Evolutionary conservation across 2,888 invertebrate species (phyloP).

Genomic region (Athalia cordata): DNA sequence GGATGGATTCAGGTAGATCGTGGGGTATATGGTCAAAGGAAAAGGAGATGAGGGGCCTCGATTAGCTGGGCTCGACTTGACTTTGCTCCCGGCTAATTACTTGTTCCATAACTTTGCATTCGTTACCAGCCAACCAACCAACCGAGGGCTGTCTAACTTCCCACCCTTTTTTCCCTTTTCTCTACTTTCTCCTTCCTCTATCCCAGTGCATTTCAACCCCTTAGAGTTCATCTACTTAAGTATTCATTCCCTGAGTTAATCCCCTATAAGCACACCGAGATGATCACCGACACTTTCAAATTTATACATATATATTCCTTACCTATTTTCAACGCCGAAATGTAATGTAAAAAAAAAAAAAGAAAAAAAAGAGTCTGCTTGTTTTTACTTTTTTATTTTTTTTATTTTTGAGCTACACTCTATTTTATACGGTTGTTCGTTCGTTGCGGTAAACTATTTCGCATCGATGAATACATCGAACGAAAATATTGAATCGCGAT

Average conservation of each 20-base stretch:
- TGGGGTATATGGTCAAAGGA: constrained; percentile 11
- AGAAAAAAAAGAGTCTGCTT: no score
- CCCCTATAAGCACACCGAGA: neutral
- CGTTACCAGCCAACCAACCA: constrained; percentile 51
- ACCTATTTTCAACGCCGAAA: neutral
- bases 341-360: no score
- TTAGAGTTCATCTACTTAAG: neutral
- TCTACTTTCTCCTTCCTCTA: neutral
- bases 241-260: constrained; percentile 1
- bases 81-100: constrained; percentile 59
- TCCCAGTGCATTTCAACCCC: neutral
- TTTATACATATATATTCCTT: neutral
- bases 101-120: constrained; percentile 62
- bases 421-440: no score
- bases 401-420: no score
- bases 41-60: constrained; percentile 48
- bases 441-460: no score
- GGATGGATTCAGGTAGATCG: neutral
- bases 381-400: no score
- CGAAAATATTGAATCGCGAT: no score
- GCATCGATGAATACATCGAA: no score
- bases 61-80: constrained; percentile 57
- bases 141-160: neutral
- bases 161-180: neutral
- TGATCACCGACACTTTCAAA: no score